Conservation (phyloP, 2,888 invertebrate genomes). For the Dimorphilus gyrociliatus region DNA sequence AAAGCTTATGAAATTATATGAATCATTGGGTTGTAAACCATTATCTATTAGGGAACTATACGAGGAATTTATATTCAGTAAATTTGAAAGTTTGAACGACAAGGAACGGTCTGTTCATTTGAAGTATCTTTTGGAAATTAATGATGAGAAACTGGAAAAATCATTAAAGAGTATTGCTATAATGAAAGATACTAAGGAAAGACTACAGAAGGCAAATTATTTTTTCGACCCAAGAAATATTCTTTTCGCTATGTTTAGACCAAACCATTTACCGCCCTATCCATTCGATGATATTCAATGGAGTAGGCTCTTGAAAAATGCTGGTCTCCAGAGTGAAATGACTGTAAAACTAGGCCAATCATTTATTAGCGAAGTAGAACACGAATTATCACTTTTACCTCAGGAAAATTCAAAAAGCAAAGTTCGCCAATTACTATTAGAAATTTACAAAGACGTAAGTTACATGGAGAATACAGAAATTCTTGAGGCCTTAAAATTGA, state of each 20-base stretch:
- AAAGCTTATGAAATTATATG: constrained; percentile 8
- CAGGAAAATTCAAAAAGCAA: no score
- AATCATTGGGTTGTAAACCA: constrained; percentile 8
- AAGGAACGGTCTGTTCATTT: constrained; percentile 10
- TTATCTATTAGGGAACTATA: constrained; percentile 11
- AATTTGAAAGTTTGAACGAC: constrained; percentile 10
- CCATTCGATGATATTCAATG: constrained; percentile 12
- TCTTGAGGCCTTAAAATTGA: no score
- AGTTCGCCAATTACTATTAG: no score
- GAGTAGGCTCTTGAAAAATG: constrained; percentile 11
- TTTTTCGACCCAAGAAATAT: constrained; percentile 13
- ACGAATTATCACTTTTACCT: no score
- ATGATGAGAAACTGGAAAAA: constrained; percentile 7
- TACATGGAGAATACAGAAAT: no score
- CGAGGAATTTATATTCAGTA: constrained; percentile 10
- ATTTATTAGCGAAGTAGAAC: no score
- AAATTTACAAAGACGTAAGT: no score
- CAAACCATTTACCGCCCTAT: constrained; percentile 10
- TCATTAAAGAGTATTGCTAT: constrained; percentile 9
- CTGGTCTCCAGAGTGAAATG: constrained; percentile 10
- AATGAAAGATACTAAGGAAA: constrained; percentile 8
- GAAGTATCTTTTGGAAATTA: constrained; percentile 10
- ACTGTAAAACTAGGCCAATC: constrained; percentile 7
- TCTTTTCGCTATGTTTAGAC: constrained; percentile 10
- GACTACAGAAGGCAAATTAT: constrained; percentile 4